phyloP scores from a whole-genome alignment of 1,140 invertebrate species.

The Brachionus rubens region DNA sequence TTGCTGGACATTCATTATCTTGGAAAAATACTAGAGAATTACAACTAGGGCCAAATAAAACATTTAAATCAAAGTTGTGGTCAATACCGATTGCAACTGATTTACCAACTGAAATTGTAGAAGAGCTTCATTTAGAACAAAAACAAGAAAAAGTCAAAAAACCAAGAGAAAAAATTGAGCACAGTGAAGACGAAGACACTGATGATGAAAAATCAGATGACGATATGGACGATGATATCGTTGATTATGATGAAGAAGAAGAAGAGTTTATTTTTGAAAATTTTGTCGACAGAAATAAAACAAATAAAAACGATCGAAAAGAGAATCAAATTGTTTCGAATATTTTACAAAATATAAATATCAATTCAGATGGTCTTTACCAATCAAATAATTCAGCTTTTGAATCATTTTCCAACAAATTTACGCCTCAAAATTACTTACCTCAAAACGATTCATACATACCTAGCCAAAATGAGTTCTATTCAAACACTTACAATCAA shows the following conservation, averaged over 20 bases:
- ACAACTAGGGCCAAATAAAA: constrained; percentile 42
- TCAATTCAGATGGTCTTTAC: constrained; percentile 3
- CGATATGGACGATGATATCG: neutral
- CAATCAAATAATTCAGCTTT: constrained; percentile 14
- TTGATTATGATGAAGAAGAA: constrained; percentile 25
- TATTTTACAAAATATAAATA: constrained; percentile 31
- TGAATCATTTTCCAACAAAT: neutral
- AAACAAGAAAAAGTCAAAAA: neutral
- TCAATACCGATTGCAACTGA: neutral
- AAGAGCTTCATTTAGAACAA: neutral
- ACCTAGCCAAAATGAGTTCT: neutral
- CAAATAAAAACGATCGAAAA: neutral
- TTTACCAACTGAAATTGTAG: neutral
- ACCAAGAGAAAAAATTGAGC: neutral
- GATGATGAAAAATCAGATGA: neutral
- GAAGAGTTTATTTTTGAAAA: constrained; percentile 16
- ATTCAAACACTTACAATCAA: neutral
- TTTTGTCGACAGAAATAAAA: constrained; percentile 16
- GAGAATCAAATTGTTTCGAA: neutral
- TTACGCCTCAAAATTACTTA: neutral
- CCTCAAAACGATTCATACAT: neutral
- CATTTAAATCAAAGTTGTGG: constrained; percentile 43
- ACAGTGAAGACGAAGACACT: constrained; percentile 2
- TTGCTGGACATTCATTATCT: constrained; percentile 39
- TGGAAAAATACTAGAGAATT: constrained; percentile 39